These are phyloP conservation scores for Ctenochaetus hawaiiensis DNA, from an alignment of 2,797 vertebrate species.

Conservation along the genomic window DNA sequence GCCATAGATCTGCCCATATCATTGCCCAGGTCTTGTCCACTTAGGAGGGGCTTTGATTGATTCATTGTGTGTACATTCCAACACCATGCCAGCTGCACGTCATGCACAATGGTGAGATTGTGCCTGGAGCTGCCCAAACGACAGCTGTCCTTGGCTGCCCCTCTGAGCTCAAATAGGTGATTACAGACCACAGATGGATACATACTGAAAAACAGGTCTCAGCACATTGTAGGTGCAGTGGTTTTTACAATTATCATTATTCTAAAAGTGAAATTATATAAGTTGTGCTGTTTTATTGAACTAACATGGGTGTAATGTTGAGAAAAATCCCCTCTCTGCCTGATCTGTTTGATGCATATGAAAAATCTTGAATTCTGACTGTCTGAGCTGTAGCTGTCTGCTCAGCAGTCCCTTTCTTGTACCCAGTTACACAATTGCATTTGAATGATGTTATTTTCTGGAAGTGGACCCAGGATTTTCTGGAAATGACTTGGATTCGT, in stretches of 20 bases:
- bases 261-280: not conserved
- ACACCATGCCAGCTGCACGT: conserved; percentile 77
- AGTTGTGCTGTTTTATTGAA: not conserved
- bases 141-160: conserved; percentile 79
- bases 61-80: conserved; percentile 75
- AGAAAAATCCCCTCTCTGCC: not conserved
- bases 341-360: not conserved
- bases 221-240: not conserved
- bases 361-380: not conserved
- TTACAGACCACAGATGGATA: conserved; percentile 38
- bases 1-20: conserved; percentile 62
- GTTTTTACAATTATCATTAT: conserved; percentile 15
- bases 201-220: conserved; percentile 7
- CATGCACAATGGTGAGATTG: conserved; percentile 82
- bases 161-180: conserved; percentile 42
- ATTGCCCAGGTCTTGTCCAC: conserved; percentile 64
- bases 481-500: conserved; percentile 43
- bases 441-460: conserved; percentile 63
- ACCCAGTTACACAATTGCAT: conserved; percentile 47
- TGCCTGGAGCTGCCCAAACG: conserved; percentile 59
- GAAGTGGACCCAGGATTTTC: conserved; percentile 57
- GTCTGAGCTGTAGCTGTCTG: conserved; percentile 25
- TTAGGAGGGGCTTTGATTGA: conserved; percentile 74
- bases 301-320: not conserved
- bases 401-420: conserved; percentile 36